Base-by-base conservation (phyloP, 2,113 vertebrate genomes). In the Entelurus aequoreus region DNA sequence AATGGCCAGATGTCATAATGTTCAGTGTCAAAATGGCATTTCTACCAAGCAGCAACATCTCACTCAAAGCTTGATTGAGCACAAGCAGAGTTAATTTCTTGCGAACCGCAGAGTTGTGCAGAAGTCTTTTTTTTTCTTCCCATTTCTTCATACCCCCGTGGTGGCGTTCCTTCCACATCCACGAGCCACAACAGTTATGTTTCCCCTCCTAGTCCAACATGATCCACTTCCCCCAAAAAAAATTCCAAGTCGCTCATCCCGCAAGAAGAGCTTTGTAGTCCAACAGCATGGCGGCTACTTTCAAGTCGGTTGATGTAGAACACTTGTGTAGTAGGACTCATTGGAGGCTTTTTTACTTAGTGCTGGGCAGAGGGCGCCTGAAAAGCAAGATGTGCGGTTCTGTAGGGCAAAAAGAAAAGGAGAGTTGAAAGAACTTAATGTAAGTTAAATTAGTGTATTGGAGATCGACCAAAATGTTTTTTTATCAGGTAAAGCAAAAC, bases 311-410 rank as follows among this genome's bases (percentile, higher is more conserved):
- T 37, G 58, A 58, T 77, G 48, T 50, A 69, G 47, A 64, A 58
- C 42, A 44, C 42, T 4, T 44, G 42, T 44, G 9, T 44, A 2
- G 42, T 11, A 11, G 42, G 42, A 28, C 28, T 28, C 28, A 28
- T 11, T 16, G 1, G 9, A 16, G 60, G 50, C 36, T 46, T 68
- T 84, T 75, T 69, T 67, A 72, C 62, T 88, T 87, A 19, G 63
- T 79, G 54, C 57, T 55, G 40, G 89, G 60, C 1, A 90, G 76
- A 11, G 88, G 87, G 4, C 90, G 88, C 6, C 90, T 79, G 69
- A 92, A 92, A 19, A 92, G 81, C 72, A 92, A 77, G 66, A 92
- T 92, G 77, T 92, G 91, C 0, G 91, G 91, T 69, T 92, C 91
- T 92, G 54, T 1, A 38, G 10, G 53, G 53, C 9, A 40, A 61